phyloP scores from a whole-genome alignment of 2,797 vertebrate species.

The Phylloscopus collybita region DNA sequence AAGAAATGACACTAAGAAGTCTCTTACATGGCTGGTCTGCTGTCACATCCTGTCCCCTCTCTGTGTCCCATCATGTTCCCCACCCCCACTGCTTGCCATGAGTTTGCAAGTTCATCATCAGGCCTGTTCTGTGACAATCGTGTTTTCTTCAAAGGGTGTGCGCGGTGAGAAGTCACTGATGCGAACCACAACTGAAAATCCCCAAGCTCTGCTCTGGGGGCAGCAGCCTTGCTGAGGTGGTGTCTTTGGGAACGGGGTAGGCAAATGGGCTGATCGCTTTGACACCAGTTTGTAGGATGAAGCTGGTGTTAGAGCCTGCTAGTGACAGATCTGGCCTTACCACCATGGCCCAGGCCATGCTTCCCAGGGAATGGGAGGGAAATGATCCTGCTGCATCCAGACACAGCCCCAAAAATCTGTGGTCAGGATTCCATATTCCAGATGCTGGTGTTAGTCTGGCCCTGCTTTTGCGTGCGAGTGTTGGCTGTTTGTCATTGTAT shows the following conservation, averaged over 20 bases:
- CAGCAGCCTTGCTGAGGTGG: not conserved
- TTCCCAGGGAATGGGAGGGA: not conserved
- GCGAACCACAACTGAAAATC: not conserved
- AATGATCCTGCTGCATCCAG: not conserved
- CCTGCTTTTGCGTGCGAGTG: rapidly evolving
- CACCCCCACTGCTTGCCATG: not conserved
- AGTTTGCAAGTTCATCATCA: not conserved
- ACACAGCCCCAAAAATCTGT: not conserved
- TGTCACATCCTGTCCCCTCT: not conserved
- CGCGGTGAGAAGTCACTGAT: not conserved
- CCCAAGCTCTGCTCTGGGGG: not conserved
- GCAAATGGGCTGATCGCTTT: not conserved
- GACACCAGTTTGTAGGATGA: not conserved
- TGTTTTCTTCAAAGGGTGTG: slow-evolving; percentile 23
- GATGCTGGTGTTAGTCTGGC: not conserved
- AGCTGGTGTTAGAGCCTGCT: not conserved
- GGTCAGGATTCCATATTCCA: not conserved
- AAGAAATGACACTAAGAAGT: not conserved
- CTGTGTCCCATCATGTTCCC: not conserved
- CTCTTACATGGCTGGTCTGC: rapidly evolving
- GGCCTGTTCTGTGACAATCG: not conserved
- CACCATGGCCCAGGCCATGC: rapidly evolving
- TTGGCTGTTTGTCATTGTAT: rapidly evolving
- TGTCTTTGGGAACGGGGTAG: not conserved
- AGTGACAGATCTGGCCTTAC: not conserved